A percentile compares a stretch with the other conserved stretches of the same genome.
These are phyloP conservation scores for Ceratosolen solmsi DNA, from an alignment of 1,140 invertebrate genomes.

Conservation along the genomic window DNA sequence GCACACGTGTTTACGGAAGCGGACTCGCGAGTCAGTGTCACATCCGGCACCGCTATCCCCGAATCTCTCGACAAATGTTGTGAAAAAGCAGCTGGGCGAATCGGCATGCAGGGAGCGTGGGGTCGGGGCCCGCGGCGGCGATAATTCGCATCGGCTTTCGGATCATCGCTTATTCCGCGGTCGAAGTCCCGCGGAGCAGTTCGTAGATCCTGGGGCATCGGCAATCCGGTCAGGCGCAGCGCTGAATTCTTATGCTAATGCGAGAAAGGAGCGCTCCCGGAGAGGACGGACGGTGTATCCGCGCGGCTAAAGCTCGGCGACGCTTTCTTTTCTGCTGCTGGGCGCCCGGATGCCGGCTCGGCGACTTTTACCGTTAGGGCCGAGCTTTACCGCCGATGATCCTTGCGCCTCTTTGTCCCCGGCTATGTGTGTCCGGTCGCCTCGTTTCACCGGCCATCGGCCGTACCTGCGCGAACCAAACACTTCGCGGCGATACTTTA, in stretches of 20 bases:
- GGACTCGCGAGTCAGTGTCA: too few relatives aligned
- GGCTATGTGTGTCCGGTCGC: neutral
- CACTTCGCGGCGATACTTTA: too few relatives aligned
- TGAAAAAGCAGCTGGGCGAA: too few relatives aligned
- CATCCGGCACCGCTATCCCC: too few relatives aligned
- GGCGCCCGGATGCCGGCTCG: neutral
- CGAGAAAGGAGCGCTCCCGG: conserved; percentile 67
- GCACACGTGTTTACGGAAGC: too few relatives aligned
- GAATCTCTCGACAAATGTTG: too few relatives aligned
- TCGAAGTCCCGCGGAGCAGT: conserved; percentile 28
- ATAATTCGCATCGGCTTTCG: too few relatives aligned
- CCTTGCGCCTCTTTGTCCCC: neutral
- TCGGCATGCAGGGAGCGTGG: neutral
- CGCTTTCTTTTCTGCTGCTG: neutral
- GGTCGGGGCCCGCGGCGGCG: conserved; percentile 35
- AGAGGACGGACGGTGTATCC: neutral
- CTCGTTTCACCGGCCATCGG: too few relatives aligned
- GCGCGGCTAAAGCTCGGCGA: neutral
- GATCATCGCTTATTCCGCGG: conserved; percentile 34
- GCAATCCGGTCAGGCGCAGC: conserved; percentile 66
- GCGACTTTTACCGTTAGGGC: neutral
- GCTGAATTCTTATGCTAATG: conserved; percentile 72
- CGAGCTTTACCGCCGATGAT: neutral
- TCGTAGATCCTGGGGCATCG: conserved; percentile 51
- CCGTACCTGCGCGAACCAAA: too few relatives aligned